phyloP scores from a whole-genome alignment of 2,888 invertebrate species.

The Doris montereyensis region DNA sequence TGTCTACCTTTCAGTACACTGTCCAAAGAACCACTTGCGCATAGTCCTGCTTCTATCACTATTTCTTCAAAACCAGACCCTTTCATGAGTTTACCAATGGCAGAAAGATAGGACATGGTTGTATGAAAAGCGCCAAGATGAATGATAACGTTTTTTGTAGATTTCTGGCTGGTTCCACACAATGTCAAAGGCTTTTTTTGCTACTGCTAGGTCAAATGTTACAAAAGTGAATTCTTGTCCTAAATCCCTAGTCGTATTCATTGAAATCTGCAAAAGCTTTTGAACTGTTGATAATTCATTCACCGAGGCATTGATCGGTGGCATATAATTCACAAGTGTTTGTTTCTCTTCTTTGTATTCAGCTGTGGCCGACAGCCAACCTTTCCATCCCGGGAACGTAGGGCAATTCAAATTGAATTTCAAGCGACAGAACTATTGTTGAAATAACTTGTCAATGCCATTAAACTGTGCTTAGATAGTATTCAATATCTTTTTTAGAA shows the following conservation, averaged over 20 bases:
- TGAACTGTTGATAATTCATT: slow-evolving; percentile 47
- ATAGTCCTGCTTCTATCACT: background rate
- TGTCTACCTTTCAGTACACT: slow-evolving; percentile 40
- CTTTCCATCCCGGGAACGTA: slow-evolving; percentile 21
- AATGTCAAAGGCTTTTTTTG: slow-evolving; percentile 45
- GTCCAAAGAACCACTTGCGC: slow-evolving; percentile 42
- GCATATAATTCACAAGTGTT: slow-evolving; percentile 44
- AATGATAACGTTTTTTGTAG: slow-evolving; percentile 18
- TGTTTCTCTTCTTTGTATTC: background rate
- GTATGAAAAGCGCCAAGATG: slow-evolving; percentile 41
- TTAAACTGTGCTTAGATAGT: too few relatives aligned
- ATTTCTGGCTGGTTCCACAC: slow-evolving; percentile 39
- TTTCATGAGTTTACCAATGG: slow-evolving; percentile 39
- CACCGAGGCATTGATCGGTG: slow-evolving; percentile 40
- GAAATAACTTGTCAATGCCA: too few relatives aligned
- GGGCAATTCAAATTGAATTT: background rate
- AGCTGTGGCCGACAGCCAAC: slow-evolving; percentile 43
- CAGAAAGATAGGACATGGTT: slow-evolving; percentile 34
- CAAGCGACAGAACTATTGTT: background rate
- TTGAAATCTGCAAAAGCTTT: slow-evolving; percentile 43
- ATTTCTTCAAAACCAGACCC: slow-evolving; percentile 40
- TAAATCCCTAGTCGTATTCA: slow-evolving; percentile 29
- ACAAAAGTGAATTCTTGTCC: slow-evolving; percentile 44
- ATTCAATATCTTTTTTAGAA: too few relatives aligned
- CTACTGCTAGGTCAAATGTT: slow-evolving; percentile 48